Conservation (phyloP, 2,888 invertebrate species). For the Spilarctia lutea region DNA sequence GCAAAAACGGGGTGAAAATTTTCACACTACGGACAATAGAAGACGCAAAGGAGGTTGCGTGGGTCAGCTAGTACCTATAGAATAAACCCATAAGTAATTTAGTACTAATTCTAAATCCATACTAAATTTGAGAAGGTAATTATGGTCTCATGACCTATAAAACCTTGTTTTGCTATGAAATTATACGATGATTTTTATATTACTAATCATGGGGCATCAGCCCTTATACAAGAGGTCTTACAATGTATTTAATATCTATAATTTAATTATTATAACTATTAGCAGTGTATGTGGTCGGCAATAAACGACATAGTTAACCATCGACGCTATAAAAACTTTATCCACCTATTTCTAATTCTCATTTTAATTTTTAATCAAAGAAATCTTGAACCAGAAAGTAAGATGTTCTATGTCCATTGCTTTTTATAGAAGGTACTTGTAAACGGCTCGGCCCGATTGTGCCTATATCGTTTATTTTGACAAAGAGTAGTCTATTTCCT, state of each 20-base stretch:
- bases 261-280: neutral
- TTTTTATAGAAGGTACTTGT: neutral
- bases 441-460: too few species aligned
- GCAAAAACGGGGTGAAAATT: too few species aligned
- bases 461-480: too few species aligned
- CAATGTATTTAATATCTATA: neutral
- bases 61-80: neutral
- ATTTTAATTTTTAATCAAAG: neutral
- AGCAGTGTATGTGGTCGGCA: neutral
- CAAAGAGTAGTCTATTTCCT: too few species aligned
- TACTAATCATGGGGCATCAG: neutral
- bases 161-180: neutral
- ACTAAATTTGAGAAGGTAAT: neutral
- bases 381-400: neutral
- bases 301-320: neutral
- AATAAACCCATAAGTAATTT: neutral
- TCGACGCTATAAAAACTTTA: neutral
- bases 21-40: too few species aligned
- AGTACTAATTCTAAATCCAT: neutral
- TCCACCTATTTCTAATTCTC: neutral
- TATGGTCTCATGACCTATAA: neutral
- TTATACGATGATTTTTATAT: neutral
- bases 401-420: neutral
- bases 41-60: too few species aligned
- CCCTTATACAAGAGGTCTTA: neutral